A percentile compares a stretch with the other conserved stretches of the same genome.
Conservation (phyloP, 1,140 invertebrate genomes). For the Neelides sp. region DNA sequence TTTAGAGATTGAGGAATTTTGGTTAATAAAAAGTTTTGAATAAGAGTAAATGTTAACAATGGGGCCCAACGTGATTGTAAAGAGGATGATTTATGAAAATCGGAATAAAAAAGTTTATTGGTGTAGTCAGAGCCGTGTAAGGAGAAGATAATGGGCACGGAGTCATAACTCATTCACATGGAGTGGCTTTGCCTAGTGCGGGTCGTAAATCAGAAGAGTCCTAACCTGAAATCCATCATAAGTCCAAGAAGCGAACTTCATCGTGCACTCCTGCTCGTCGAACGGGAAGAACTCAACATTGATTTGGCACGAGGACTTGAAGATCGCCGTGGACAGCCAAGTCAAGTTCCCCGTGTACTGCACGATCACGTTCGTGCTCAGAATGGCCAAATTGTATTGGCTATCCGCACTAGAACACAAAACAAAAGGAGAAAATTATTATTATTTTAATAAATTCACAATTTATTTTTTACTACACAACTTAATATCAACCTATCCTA, state of each 20-base stretch:
- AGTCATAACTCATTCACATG: neutral
- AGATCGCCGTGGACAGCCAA: conserved; percentile 36
- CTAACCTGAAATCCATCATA: conserved; percentile 29
- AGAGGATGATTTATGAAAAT: too few species aligned
- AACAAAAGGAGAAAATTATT: neutral
- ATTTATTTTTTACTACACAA: neutral
- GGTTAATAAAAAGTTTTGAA: too few species aligned
- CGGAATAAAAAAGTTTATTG: too few species aligned
- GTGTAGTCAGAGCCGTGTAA: too few species aligned
- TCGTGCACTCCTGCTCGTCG: conserved; percentile 37
- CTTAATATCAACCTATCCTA: too few species aligned
- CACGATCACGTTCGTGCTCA: conserved; percentile 38
- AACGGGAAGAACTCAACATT: conserved; percentile 45
- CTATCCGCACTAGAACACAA: conserved; percentile 34
- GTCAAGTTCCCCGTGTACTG: conserved; percentile 36
- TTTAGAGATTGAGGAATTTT: too few species aligned
- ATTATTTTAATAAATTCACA: neutral
- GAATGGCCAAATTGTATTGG: conserved; percentile 36
- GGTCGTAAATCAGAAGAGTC: conserved; percentile 25
- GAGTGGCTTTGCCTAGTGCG: neutral
- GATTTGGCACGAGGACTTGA: conserved; percentile 36
- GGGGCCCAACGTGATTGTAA: too few species aligned
- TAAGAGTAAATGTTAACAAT: too few species aligned
- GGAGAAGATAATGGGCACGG: too few species aligned
- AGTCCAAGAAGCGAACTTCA: conserved; percentile 33